phyloP scores from a whole-genome alignment of 2,797 vertebrate genomes.

The Poecilia velifera region DNA sequence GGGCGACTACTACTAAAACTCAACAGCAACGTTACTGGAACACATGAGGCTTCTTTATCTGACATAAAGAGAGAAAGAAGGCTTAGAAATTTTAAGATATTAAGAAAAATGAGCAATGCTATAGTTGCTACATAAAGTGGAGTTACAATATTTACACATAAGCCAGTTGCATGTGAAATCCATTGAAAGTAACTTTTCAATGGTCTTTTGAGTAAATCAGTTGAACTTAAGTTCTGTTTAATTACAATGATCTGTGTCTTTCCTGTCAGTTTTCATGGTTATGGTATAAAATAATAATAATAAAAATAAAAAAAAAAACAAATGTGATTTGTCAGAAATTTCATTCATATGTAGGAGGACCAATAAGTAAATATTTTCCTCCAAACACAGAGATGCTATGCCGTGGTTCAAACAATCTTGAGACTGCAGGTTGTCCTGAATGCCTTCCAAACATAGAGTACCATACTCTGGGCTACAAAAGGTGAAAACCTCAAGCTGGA shows the following conservation, averaged over 20 bases:
- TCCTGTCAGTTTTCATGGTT: background rate
- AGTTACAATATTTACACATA: background rate
- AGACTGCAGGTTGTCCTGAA: background rate
- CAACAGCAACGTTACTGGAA: slow-evolving; percentile 28
- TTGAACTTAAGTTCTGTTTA: background rate
- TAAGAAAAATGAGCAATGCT: background rate
- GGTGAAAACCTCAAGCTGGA: background rate
- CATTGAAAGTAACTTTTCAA: background rate
- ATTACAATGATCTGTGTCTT: background rate
- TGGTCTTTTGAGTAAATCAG: background rate
- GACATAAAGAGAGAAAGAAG: slow-evolving; percentile 29
- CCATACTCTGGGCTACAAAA: background rate
- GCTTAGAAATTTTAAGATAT: slow-evolving; percentile 20
- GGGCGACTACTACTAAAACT: slow-evolving; percentile 5
- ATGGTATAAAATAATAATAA: background rate
- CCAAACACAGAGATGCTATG: background rate
- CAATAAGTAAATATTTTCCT: background rate
- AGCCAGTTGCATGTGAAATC: background rate
- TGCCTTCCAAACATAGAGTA: background rate
- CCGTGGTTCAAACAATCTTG: background rate
- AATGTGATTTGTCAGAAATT: background rate
- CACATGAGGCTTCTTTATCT: slow-evolving; percentile 16
- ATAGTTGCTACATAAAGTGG: background rate
- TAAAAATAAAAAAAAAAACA: background rate
- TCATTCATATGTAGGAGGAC: background rate